These are phyloP conservation scores for Gavialis gangeticus DNA, from an alignment of 2,113 vertebrate species.

Conservation along the genomic window DNA sequence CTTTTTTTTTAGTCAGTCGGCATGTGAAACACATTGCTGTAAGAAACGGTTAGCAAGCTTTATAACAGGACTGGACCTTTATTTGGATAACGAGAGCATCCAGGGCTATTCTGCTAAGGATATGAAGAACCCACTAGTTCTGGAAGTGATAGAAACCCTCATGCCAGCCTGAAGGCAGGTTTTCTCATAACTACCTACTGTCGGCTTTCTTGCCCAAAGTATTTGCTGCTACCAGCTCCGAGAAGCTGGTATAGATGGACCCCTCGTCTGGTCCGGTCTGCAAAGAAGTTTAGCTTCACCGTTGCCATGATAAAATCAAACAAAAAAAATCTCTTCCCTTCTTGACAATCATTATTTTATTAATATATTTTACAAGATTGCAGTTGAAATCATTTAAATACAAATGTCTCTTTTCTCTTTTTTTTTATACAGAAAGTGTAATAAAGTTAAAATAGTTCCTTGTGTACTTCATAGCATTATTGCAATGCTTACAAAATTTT, in stretches of 20 bases:
- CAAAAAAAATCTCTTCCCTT: conserved; percentile 54
- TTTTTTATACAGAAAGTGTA: conserved; percentile 92
- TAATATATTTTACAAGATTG: conserved; percentile 93
- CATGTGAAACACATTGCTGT: neutral
- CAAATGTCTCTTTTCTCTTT: conserved; percentile 76
- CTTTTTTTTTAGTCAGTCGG: neutral
- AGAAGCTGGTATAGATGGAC: neutral
- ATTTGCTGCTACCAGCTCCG: neutral
- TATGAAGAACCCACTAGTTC: neutral
- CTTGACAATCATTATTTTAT: conserved; percentile 92
- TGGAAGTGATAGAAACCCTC: neutral
- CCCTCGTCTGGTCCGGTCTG: neutral
- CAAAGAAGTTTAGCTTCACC: neutral
- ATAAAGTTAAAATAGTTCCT: conserved; percentile 93
- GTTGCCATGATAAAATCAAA: neutral
- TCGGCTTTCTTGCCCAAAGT: neutral
- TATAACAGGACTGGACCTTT: neutral
- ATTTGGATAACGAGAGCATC: neutral
- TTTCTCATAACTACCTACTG: neutral
- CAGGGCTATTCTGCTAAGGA: neutral
- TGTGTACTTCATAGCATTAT: conserved; percentile 89
- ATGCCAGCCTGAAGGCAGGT: neutral
- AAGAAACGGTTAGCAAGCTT: neutral
- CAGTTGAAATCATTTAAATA: conserved; percentile 94
- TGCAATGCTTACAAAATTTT: conserved; percentile 92